phyloP scores from a whole-genome alignment of 2,797 vertebrate species.

The Tokudaia muenninki region DNA sequence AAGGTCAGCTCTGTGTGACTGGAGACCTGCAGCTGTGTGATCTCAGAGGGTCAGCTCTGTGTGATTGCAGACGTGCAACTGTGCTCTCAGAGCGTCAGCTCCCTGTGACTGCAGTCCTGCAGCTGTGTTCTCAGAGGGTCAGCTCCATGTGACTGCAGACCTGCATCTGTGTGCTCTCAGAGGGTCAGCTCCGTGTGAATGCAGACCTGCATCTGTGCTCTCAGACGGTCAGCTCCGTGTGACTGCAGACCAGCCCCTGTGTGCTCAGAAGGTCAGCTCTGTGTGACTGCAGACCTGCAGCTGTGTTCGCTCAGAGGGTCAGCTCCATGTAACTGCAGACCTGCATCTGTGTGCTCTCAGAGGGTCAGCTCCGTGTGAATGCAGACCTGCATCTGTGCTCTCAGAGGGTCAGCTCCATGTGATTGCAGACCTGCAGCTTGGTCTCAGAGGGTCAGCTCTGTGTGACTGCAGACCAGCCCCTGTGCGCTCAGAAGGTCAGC shows the following conservation, averaged over 20 bases:
- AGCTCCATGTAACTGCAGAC: no score
- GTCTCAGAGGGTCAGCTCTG: background rate
- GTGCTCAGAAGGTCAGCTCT: background rate
- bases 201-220: background rate
- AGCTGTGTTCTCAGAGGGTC: background rate
- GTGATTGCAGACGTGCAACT: no score
- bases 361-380: no score
- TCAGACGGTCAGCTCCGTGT: background rate
- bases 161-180: background rate
- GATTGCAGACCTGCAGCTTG: background rate
- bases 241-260: background rate
- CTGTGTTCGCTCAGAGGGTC: background rate
- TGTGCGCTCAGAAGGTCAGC: background rate
- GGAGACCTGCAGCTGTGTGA: no score
- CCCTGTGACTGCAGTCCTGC: no score
- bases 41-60: no score
- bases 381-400: background rate
- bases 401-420: background rate
- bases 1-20: no score
- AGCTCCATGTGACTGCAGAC: no score
- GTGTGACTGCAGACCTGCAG: no score
- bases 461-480: background rate
- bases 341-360: background rate
- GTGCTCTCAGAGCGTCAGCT: no score
- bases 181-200: no score